These are phyloP conservation scores for Synergus itoensis DNA, from an alignment of 2,888 invertebrate species.

Conservation along the genomic window DNA sequence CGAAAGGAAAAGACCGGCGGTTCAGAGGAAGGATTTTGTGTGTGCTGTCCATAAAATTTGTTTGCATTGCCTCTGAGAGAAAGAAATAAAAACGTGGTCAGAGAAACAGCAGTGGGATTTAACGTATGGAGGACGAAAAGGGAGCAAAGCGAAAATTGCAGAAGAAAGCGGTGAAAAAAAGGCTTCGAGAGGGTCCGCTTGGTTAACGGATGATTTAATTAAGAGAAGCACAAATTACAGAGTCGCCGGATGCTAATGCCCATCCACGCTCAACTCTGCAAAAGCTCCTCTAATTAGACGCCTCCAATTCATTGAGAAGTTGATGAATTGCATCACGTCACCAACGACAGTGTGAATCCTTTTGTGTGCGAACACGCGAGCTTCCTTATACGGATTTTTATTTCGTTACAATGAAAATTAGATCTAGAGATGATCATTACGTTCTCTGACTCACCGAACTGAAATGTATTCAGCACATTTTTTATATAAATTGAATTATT, in stretches of 20 bases:
- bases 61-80: constrained; percentile 67
- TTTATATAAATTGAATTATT: background rate
- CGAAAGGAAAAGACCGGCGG: constrained; percentile 50
- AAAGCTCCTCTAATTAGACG: constrained; percentile 75
- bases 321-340: constrained; percentile 54
- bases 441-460: background rate
- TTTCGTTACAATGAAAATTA: constrained; percentile 34
- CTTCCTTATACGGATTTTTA: constrained; percentile 34
- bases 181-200: constrained; percentile 60
- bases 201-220: constrained; percentile 78
- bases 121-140: constrained; percentile 56
- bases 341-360: constrained; percentile 40
- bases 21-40: constrained; percentile 50
- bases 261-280: constrained; percentile 72
- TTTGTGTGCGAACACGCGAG: constrained; percentile 30
- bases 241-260: constrained; percentile 76
- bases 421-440: constrained; percentile 16
- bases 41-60: constrained; percentile 72
- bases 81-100: constrained; percentile 50
- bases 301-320: constrained; percentile 73
- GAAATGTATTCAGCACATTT: background rate
- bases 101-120: constrained; percentile 60
- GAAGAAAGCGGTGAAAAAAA: constrained; percentile 56
- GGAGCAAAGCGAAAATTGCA: constrained; percentile 56
- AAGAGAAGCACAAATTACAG: constrained; percentile 78